These are phyloP conservation scores for Allygus modestus DNA, from an alignment of 2,888 invertebrate species.

Conservation along the genomic window DNA sequence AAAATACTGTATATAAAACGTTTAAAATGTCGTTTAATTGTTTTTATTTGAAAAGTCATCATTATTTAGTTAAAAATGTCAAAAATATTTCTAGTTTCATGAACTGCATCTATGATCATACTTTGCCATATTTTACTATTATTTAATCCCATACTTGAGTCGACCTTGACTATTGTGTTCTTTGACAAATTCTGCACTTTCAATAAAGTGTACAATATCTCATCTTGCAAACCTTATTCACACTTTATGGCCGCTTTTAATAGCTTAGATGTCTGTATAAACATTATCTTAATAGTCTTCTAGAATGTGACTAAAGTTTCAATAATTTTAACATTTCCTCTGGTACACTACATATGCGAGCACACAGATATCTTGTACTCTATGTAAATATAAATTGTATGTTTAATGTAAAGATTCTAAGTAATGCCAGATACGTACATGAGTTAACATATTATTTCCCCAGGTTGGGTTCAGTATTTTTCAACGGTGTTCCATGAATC, in stretches of 20 bases:
- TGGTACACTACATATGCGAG: constrained; percentile 11
- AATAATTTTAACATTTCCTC: constrained; percentile 30
- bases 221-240: background rate
- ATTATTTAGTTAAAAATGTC: too few species aligned
- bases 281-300: constrained; percentile 13
- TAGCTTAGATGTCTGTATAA: constrained; percentile 45
- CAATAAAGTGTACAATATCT: background rate
- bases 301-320: constrained; percentile 35
- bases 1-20: too few species aligned
- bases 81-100: too few species aligned
- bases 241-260: constrained; percentile 20
- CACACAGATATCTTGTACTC: constrained; percentile 24
- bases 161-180: too few species aligned
- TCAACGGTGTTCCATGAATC: background rate
- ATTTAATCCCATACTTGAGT: too few species aligned
- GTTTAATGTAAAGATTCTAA: constrained; percentile 45
- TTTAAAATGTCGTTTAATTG: too few species aligned
- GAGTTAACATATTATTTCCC: background rate
- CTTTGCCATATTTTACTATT: too few species aligned
- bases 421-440: constrained; percentile 55
- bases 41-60: too few species aligned
- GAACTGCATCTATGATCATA: too few species aligned
- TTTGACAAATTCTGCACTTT: too few species aligned
- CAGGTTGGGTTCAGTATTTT: background rate
- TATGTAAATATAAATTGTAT: constrained; percentile 49